A percentile compares a stretch with the other conserved stretches of the same genome.
phyloP scores from a whole-genome alignment of 53 echinoderm and acorn worm species.

The Echinometra lucunter region DNA sequence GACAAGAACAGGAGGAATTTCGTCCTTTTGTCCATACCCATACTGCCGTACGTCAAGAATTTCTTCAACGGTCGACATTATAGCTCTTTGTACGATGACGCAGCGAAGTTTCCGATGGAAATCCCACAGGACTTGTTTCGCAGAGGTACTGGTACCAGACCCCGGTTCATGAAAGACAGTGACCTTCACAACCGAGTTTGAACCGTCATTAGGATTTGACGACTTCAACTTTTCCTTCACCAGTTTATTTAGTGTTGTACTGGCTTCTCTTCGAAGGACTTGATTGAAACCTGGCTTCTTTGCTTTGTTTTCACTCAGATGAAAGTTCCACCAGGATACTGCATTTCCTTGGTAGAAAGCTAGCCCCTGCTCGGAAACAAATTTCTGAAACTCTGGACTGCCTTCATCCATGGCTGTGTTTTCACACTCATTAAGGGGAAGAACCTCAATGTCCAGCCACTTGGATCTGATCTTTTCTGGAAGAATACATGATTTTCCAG shows the following conservation, averaged over 20 bases:
- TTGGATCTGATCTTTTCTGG: background rate
- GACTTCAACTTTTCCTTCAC: background rate
- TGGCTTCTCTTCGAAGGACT: slow-evolving; percentile 32
- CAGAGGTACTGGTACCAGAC: slow-evolving; percentile 77
- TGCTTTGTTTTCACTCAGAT: background rate
- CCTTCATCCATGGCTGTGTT: background rate
- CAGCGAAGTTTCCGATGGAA: slow-evolving; percentile 74
- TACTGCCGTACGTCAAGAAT: slow-evolving; percentile 71
- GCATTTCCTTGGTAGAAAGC: slow-evolving; percentile 49
- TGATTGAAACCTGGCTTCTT: background rate
- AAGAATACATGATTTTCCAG: background rate
- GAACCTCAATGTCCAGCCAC: slow-evolving; percentile 26
- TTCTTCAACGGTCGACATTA: slow-evolving; percentile 71
- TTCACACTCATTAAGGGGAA: slow-evolving; percentile 48
- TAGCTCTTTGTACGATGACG: slow-evolving; percentile 66
- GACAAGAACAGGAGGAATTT: slow-evolving; percentile 63
- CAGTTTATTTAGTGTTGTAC: background rate
- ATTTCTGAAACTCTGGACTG: slow-evolving; percentile 4
- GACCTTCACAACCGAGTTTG: slow-evolving; percentile 53
- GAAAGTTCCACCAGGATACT: slow-evolving; percentile 61
- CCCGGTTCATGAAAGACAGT: slow-evolving; percentile 81
- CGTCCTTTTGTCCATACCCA: slow-evolving; percentile 56
- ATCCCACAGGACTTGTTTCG: slow-evolving; percentile 79
- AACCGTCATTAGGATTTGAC: background rate
- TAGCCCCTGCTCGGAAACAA: background rate